Base-by-base conservation (phyloP, 2,888 invertebrate species). In the Salticus scenicus region DNA sequence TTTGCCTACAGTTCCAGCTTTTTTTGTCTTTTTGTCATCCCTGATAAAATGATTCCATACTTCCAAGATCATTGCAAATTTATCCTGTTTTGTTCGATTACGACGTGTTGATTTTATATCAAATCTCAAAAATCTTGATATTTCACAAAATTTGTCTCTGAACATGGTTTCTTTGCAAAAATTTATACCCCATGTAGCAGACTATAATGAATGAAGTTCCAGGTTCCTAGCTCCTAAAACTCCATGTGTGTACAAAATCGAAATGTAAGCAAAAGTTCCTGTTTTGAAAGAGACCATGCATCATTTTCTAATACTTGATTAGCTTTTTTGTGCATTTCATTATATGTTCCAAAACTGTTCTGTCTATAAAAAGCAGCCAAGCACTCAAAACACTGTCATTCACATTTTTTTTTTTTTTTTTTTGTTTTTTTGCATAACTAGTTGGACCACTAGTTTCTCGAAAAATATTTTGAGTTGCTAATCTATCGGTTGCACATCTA, bases 121-220 rank as follows among this genome's bases (percentile, higher is more conserved):
- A 57, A 57, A 57, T 14, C 57, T 24, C 24, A 57, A 57, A 57
- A 57, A 57, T 24, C n/a, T 57, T 14, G 24, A 57, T 20, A 57
- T 57, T 57, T 57, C 57, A 57, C 57, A 57, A 57, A 57, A 57
- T 57, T 57, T 20, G 24, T 24, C 57, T 24, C 57, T 20, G 7
- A 4, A 4, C 66, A 66, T 66, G 2, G 12, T 30, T 66, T 66
- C 30, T 7, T 7, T 8, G 14, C 10, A 70, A 37, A 70, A 37
- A 12, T 33, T 12, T 20, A 12, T 12, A n/a, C n/a, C n/a, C 57
- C 57, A 57, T 57, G 66, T 14, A 30, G 14, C 30, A 66, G 66
- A 66, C 27, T 27, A 66, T 28, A 66, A 28, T 5, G 66, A 66
- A 27, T 66, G 66, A 5, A 66, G 30, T 66, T 66, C 66, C 14